phyloP scores from a whole-genome alignment of 1,140 invertebrate genomes.

The Drosophila parvula region DNA sequence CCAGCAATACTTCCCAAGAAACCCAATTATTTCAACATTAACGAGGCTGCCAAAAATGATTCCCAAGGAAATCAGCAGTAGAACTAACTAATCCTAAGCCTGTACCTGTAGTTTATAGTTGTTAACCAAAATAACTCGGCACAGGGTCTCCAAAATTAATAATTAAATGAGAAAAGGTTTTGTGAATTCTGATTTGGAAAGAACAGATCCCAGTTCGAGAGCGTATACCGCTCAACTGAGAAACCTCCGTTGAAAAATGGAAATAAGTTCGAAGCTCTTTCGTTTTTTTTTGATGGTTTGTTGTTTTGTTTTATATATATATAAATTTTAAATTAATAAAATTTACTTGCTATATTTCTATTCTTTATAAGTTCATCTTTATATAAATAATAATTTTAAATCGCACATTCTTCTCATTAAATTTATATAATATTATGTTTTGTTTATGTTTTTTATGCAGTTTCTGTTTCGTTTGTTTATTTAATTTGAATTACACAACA shows the following conservation, averaged over 20 bases:
- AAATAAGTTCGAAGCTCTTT: constrained; percentile 53
- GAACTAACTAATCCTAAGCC: neutral
- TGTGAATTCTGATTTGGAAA: neutral
- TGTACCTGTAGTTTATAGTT: neutral
- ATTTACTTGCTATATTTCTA: constrained; percentile 81
- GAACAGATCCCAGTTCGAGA: neutral
- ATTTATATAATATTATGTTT: constrained; percentile 55
- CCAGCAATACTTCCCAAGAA: neutral
- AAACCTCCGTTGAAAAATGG: neutral
- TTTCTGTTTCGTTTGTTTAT: constrained; percentile 54
- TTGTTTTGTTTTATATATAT: constrained; percentile 71
- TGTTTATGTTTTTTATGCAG: constrained; percentile 42
- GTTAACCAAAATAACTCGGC: neutral
- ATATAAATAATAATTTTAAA: constrained; percentile 81
- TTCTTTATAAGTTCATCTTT: constrained; percentile 77
- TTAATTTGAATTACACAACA: constrained; percentile 82
- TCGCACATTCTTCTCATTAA: constrained; percentile 69
- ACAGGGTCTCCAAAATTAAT: neutral
- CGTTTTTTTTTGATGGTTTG: constrained; percentile 50
- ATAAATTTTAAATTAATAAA: constrained; percentile 83
- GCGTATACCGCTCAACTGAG: neutral
- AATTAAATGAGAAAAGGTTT: neutral
- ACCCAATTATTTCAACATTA: neutral
- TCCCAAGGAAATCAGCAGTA: neutral
- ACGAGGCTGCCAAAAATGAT: neutral